Conservation (phyloP, 2,113 vertebrate genomes). For the Solea solea region DNA sequence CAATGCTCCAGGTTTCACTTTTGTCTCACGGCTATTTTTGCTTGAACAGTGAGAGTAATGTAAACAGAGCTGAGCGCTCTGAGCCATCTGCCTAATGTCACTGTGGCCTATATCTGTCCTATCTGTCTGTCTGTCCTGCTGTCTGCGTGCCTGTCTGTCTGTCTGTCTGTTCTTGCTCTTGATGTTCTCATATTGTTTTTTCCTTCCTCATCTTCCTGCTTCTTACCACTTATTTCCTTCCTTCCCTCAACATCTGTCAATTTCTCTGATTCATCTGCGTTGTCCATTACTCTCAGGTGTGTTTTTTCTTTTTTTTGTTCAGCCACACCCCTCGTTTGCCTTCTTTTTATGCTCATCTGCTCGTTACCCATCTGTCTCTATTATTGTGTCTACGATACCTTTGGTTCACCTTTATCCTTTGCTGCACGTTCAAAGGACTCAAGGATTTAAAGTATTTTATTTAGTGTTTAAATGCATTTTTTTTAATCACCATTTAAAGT, state of each 20-base stretch:
- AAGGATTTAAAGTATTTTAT: too few relatives aligned
- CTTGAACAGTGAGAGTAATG: constrained; percentile 82
- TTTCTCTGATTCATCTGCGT: constrained; percentile 56
- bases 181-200: constrained; percentile 47
- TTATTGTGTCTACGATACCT: constrained; percentile 32
- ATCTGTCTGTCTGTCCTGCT: constrained; percentile 19
- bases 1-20: constrained; percentile 56
- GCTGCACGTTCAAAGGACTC: background rate
- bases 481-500: too few relatives aligned
- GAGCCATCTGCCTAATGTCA: constrained; percentile 83
- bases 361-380: constrained; percentile 48
- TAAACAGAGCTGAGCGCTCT: constrained; percentile 78
- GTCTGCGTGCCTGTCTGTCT: background rate
- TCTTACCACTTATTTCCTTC: constrained; percentile 52
- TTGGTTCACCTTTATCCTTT: constrained; percentile 14
- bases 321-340: constrained; percentile 38
- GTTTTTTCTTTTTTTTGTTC: constrained; percentile 19
- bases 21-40: constrained; percentile 72
- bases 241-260: constrained; percentile 50
- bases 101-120: constrained; percentile 71
- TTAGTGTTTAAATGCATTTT: too few relatives aligned
- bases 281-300: constrained; percentile 37
- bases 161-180: constrained; percentile 6
- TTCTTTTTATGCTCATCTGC: constrained; percentile 36
- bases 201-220: constrained; percentile 22